A percentile compares a stretch with the other conserved stretches of the same genome.
phyloP scores from a whole-genome alignment of 1,140 invertebrate genomes.

The Euglossa dilemma region DNA sequence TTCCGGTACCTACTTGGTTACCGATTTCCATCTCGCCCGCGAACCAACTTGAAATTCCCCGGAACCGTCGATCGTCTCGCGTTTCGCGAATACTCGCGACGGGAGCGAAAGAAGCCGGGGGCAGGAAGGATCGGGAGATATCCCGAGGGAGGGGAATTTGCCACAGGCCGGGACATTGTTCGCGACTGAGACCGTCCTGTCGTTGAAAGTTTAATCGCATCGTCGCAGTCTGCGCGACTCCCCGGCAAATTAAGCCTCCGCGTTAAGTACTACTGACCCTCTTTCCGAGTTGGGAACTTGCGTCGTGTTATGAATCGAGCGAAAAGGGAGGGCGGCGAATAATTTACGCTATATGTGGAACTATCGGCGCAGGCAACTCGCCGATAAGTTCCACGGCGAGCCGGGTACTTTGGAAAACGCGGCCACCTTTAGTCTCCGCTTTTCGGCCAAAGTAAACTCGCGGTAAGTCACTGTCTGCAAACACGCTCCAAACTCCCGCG shows the following conservation, averaged over 20 bases:
- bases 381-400: not conserved
- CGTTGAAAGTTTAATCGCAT: conserved; percentile 44
- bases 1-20: conserved; percentile 2
- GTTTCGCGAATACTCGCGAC: not conserved
- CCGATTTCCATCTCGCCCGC: not conserved
- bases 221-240: not conserved
- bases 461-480: not conserved
- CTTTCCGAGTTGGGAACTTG: not conserved
- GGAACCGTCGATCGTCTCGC: not conserved
- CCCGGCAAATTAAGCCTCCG: conserved; percentile 12
- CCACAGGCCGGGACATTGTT: conserved; percentile 17
- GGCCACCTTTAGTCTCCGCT: not conserved
- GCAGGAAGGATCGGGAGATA: not conserved
- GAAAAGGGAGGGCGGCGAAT: not conserved
- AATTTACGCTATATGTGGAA: not conserved
- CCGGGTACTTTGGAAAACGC: not conserved
- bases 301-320: not conserved
- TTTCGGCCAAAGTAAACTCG: not conserved
- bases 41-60: not conserved
- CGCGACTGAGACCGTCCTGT: not conserved
- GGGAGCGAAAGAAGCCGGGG: not conserved
- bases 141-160: not conserved
- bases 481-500: not conserved
- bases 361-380: not conserved
- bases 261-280: conserved; percentile 39